Evolutionary conservation across 2,113 vertebrate species (phyloP).

Genomic region (Hippocampus abdominalis): DNA sequence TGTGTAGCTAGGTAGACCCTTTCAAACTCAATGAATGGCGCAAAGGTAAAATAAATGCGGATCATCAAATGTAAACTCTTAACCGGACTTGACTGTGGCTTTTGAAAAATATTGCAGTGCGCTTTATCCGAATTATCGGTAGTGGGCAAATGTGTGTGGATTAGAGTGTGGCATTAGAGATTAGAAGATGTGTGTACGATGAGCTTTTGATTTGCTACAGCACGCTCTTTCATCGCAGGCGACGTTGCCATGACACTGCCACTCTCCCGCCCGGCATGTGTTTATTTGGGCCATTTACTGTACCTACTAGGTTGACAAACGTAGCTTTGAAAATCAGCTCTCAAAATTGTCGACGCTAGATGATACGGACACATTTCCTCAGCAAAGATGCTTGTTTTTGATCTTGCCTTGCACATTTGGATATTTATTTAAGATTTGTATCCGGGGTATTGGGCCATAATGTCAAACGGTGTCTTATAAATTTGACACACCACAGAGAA

Average conservation of each 20-base stretch:
- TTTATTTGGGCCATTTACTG: conserved; percentile 23
- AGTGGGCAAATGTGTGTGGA: conserved; percentile 9
- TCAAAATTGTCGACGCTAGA: not conserved
- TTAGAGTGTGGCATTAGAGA: conserved; percentile 23
- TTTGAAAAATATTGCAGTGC: conserved; percentile 1
- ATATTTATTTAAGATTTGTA: too few species aligned
- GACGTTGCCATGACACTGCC: conserved; percentile 18
- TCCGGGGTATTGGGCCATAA: too few species aligned
- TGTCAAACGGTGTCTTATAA: too few species aligned
- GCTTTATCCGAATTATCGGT: conserved; percentile 30
- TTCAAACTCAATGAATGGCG: not conserved
- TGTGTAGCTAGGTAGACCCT: not conserved
- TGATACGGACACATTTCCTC: not conserved
- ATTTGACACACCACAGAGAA: too few species aligned
- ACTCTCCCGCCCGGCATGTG: conserved; percentile 2
- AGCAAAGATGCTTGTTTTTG: too few species aligned
- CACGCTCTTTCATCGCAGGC: not conserved
- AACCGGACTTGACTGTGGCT: not conserved
- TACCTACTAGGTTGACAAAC: not conserved
- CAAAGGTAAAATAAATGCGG: not conserved
- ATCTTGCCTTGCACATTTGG: too few species aligned
- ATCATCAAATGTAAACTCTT: not conserved
- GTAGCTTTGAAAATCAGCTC: not conserved
- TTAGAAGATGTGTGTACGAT: conserved; percentile 20
- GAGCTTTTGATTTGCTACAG: conserved; percentile 27